Evolutionary conservation across 1,140 invertebrate species (phyloP).

Genomic region (Tetramorium parvispinum): DNA sequence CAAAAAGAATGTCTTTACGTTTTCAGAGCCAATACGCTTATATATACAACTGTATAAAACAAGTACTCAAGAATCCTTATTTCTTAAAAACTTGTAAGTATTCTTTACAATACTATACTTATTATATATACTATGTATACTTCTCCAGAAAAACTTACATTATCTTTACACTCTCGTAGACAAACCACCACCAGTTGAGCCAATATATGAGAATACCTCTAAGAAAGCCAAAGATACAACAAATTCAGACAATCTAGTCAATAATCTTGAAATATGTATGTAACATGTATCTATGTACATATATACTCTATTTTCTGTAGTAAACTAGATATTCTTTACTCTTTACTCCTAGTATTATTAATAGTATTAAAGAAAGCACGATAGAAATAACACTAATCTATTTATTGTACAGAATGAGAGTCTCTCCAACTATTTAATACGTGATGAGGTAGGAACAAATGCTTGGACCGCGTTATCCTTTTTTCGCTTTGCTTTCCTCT

Average conservation of each 20-base stretch:
- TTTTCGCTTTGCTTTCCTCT: slow-evolving; percentile 1
- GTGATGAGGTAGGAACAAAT: slow-evolving; percentile 76
- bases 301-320: background rate
- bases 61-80: slow-evolving; percentile 83
- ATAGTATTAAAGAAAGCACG: slow-evolving; percentile 44
- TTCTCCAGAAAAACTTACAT: slow-evolving; percentile 14
- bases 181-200: slow-evolving; percentile 81
- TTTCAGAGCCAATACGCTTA: slow-evolving; percentile 85
- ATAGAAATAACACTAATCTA: slow-evolving; percentile 66
- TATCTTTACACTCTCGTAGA: slow-evolving; percentile 69
- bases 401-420: slow-evolving; percentile 77
- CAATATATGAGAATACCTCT: slow-evolving; percentile 69
- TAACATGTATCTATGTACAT: slow-evolving; percentile 65
- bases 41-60: slow-evolving; percentile 83
- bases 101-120: background rate
- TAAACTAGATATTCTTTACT: slow-evolving; percentile 25
- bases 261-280: slow-evolving; percentile 79
- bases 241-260: slow-evolving; percentile 76
- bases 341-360: slow-evolving; percentile 20
- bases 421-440: slow-evolving; percentile 76
- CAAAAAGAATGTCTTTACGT: slow-evolving; percentile 21
- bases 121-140: background rate
- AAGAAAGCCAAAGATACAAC: slow-evolving; percentile 73
- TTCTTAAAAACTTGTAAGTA: slow-evolving; percentile 82
- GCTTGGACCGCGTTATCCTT: slow-evolving; percentile 35